phyloP scores from a whole-genome alignment of 1,140 invertebrate species.

The Chrysopa pallens region DNA sequence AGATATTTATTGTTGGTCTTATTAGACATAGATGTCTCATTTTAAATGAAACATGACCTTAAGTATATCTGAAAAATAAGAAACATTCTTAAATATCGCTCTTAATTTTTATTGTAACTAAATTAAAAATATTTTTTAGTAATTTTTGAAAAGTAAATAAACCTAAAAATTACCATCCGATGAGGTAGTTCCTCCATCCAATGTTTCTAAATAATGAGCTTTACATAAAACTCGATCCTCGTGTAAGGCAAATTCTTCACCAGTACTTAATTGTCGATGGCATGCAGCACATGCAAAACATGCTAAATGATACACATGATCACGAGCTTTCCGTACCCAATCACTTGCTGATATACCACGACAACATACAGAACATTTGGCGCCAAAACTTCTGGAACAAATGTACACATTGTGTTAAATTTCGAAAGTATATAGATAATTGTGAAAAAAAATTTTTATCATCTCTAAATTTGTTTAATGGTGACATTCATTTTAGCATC shows the following conservation, averaged over 20 bases:
- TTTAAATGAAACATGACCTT: too few species aligned
- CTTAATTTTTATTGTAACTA: too few species aligned
- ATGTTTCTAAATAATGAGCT: slow-evolving; percentile 84
- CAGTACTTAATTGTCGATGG: slow-evolving; percentile 88
- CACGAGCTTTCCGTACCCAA: slow-evolving; percentile 88
- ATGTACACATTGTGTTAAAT: slow-evolving; percentile 2
- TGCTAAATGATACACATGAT: slow-evolving; percentile 92
- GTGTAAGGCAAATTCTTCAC: slow-evolving; percentile 92
- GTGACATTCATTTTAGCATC: too few species aligned
- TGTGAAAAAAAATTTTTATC: too few species aligned
- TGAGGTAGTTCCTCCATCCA: slow-evolving; percentile 80
- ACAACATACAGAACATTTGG: slow-evolving; percentile 90
- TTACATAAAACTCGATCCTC: slow-evolving; percentile 88
- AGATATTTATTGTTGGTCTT: too few species aligned
- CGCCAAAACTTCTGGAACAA: slow-evolving; percentile 77
- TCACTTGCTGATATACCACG: slow-evolving; percentile 83
- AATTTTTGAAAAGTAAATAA: too few species aligned
- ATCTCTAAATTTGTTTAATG: too few species aligned
- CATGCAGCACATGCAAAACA: slow-evolving; percentile 98
- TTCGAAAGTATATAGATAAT: too few species aligned
- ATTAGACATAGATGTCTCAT: too few species aligned
- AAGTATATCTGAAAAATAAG: too few species aligned
- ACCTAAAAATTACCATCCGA: slow-evolving; percentile 46
- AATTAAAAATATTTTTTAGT: too few species aligned
- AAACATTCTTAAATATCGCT: too few species aligned